Conservation (phyloP, 2,113 vertebrate genomes). For the Crotalus horridus region DNA sequence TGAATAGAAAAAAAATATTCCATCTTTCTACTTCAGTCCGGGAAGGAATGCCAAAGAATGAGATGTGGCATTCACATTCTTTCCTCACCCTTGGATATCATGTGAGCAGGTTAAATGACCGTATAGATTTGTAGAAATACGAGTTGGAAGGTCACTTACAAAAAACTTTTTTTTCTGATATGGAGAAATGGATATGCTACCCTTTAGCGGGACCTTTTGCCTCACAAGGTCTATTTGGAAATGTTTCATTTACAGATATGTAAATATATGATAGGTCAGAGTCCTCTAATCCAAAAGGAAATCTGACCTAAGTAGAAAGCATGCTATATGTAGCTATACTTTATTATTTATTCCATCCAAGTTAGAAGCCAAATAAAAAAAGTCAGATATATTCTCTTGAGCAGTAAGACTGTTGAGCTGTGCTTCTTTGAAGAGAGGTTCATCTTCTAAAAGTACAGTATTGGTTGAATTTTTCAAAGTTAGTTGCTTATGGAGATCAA, state of each 20-base stretch:
- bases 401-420: not conserved
- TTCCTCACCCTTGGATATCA: not conserved
- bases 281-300: not conserved
- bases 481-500: slow-evolving; percentile 84
- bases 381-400: not conserved
- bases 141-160: not conserved
- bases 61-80: not conserved
- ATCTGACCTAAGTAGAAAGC: not conserved
- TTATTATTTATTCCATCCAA: not conserved
- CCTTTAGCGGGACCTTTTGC: not conserved
- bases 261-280: not conserved
- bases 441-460: slow-evolving; percentile 69
- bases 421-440: not conserved
- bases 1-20: not conserved
- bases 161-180: not conserved
- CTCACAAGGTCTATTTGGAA: not conserved
- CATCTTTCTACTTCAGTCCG: not conserved
- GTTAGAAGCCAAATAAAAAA: not conserved
- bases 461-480: slow-evolving; percentile 92
- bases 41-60: not conserved
- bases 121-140: not conserved
- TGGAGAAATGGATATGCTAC: not conserved
- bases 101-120: not conserved
- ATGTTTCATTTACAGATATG: not conserved
- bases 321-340: not conserved